Base-by-base conservation (phyloP, 2,888 invertebrate genomes). In the Chalcis sispes region DNA sequence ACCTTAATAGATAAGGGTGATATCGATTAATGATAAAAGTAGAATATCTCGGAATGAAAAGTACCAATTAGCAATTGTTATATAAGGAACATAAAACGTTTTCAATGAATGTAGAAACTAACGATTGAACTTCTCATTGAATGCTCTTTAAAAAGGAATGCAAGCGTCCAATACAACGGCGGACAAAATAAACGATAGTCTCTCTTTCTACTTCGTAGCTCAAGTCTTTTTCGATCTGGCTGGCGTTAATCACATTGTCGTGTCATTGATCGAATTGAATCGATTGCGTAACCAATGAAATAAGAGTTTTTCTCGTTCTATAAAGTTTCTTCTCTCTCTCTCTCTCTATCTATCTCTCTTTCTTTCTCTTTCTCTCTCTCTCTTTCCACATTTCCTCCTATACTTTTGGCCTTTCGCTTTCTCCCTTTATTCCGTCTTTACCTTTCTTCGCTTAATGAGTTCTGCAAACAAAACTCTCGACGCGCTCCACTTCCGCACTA, bases 391-490 rank as follows among this genome's bases (percentile, higher is more conserved):
- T 25, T 23, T 27, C 27, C 18, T 65, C 64, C 56, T 62, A 58
- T 5, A 52, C 46, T 59, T 65, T 61, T 36, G 42, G 18, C 50
- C 32, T 42, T n/a, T n/a, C n/a, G n/a, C n/a, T 25, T 23, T 27
- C 27, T 18, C 58, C 64, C 56, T 62, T 65, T 5, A 52, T 56
- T 59, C 72, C 54, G 36, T 25, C 20, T 59, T 23, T 42, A 23
- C 46, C 46, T 64, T 61, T 52, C 61, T 70, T 40, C 62, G 20
- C 40, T n/a, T 67, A 76, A 76, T 67, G 72, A 71, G 72, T 72
- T 61, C 61, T 50, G 62, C 76, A 72, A 76, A 76, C 76, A 61
- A 76, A 76, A 72, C 67, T 67, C 76, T 76, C 62, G 72, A 54
- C 76, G 52, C 76, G 76, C 67, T 62, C 76, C 40, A 76, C 61